phyloP scores from a whole-genome alignment of 2,113 vertebrate genomes.

The Pomatostomus ruficeps region DNA sequence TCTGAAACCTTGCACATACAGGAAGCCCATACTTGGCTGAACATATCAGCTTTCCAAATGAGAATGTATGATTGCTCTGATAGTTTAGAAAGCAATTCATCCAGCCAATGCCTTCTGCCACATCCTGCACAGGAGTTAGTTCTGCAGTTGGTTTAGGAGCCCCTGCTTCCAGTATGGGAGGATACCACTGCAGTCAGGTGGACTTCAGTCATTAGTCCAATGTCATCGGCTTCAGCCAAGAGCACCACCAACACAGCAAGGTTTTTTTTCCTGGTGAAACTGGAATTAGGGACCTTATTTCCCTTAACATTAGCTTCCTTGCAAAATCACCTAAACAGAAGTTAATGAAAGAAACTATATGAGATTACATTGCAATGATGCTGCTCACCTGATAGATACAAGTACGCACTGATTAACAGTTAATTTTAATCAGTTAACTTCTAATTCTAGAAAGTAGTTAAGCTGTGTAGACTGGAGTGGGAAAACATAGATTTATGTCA shows the following conservation, averaged over 20 bases:
- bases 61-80: neutral
- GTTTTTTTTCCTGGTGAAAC: neutral
- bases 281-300: neutral
- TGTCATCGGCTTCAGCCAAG: neutral
- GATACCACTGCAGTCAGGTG: neutral
- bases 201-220: neutral
- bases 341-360: neutral
- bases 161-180: neutral
- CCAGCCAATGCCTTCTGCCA: neutral
- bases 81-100: neutral
- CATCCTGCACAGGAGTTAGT: neutral
- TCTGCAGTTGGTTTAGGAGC: neutral
- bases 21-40: neutral
- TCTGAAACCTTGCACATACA: fast-evolving
- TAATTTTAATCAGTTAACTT: too few species aligned
- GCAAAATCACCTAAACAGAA: neutral
- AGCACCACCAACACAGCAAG: neutral
- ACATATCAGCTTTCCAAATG: neutral
- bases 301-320: neutral
- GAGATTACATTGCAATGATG: neutral
- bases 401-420: neutral
- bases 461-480: neutral
- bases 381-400: neutral
- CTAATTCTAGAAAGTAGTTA: neutral
- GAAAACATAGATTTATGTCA: neutral